Percentiles rank a stretch among this genome's conserved stretches.
These are phyloP conservation scores for Tetramorium simillimum DNA, from an alignment of 1,140 invertebrate species.

Conservation along the genomic window DNA sequence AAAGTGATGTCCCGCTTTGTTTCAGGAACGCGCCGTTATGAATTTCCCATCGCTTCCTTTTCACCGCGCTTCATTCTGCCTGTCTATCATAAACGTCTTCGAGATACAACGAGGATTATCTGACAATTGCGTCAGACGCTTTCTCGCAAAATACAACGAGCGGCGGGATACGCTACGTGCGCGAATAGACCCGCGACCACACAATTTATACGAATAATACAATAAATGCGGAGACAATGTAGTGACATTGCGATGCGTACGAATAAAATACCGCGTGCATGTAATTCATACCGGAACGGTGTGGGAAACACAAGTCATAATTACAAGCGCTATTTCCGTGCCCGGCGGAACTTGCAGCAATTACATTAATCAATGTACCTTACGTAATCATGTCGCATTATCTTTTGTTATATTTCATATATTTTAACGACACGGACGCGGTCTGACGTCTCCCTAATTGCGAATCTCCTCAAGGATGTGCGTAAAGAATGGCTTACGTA, in stretches of 20 bases:
- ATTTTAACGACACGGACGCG: conserved; percentile 40
- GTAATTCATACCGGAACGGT: conserved; percentile 52
- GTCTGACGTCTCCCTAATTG: conserved; percentile 15
- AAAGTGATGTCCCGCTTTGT: conserved; percentile 73
- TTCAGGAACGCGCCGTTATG: conserved; percentile 70
- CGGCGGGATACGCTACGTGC: not conserved
- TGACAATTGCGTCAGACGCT: conserved; percentile 18
- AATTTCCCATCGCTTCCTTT: conserved; percentile 78
- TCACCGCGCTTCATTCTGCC: conserved; percentile 17
- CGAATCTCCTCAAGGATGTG: not conserved
- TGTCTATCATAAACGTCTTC: conserved; percentile 44
- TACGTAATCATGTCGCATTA: conserved; percentile 56
- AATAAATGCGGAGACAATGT: not conserved
- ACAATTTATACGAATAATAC: conserved; percentile 27
- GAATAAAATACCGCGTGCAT: not conserved
- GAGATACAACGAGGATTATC: not conserved
- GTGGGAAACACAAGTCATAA: conserved; percentile 57
- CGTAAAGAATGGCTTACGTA: not conserved
- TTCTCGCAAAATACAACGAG: not conserved
- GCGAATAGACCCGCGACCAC: not conserved
- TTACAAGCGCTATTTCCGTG: conserved; percentile 67
- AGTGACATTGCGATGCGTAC: not conserved
- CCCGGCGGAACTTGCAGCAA: conserved; percentile 65
- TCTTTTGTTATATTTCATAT: conserved; percentile 14
- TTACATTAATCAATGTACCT: conserved; percentile 68